Evolutionary conservation across 2,797 vertebrate genomes (phyloP).

Genomic region (Sebastes alutus): DNA sequence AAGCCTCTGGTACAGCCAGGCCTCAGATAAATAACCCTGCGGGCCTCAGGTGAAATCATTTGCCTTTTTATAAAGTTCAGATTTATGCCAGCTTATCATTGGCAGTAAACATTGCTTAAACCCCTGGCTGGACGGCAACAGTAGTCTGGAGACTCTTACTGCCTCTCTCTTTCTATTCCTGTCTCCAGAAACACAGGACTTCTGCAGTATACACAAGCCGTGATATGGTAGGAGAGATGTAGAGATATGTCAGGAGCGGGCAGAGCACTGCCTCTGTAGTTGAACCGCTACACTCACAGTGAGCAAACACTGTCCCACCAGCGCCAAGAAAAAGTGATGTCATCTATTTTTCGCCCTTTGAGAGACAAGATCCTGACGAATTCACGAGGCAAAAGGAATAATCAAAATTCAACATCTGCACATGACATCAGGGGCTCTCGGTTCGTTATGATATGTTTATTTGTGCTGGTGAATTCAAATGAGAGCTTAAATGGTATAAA

Average conservation of each 20-base stretch:
- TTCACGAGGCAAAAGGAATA: slow-evolving; percentile 69
- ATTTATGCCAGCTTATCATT: slow-evolving; percentile 69
- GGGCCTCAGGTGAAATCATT: slow-evolving; percentile 72
- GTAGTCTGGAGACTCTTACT: slow-evolving; percentile 57
- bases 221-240: slow-evolving; percentile 65
- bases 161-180: slow-evolving; percentile 55
- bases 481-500: slow-evolving; percentile 81
- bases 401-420: slow-evolving; percentile 81
- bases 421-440: slow-evolving; percentile 77
- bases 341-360: slow-evolving; percentile 79
- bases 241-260: slow-evolving; percentile 68
- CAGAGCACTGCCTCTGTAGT: slow-evolving; percentile 60
- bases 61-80: slow-evolving; percentile 62
- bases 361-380: slow-evolving; percentile 80
- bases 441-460: slow-evolving; percentile 81
- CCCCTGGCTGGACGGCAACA: slow-evolving; percentile 54
- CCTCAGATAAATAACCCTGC: slow-evolving; percentile 55
- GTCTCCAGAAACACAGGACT: slow-evolving; percentile 60
- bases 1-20: slow-evolving; percentile 39
- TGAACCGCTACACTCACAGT: slow-evolving; percentile 59
- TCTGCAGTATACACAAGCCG: slow-evolving; percentile 58
- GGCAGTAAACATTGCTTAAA: slow-evolving; percentile 59
- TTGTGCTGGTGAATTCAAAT: slow-evolving; percentile 81
- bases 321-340: slow-evolving; percentile 82
- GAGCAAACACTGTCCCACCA: slow-evolving; percentile 57